Base-by-base conservation (phyloP, 1,140 invertebrate species). In the Aradophagus sp. region DNA sequence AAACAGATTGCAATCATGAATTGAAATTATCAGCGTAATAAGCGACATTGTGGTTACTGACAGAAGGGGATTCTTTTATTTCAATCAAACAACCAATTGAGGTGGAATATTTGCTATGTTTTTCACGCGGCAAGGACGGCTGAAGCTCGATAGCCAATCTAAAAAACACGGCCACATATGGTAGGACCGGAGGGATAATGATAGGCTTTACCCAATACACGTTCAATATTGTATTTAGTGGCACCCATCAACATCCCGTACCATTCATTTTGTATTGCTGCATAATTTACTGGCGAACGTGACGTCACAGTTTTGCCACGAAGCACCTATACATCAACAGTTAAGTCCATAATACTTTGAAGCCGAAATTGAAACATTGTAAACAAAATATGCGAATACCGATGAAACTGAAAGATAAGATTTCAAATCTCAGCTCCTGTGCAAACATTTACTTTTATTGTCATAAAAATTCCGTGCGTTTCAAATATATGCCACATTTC, bases 91-190 rank as follows among this genome's bases (percentile, higher is more conserved):
- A 59, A 61, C 32, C 50, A 53, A 67, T 73, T 34, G 70, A 67
- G 45, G 41, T 53, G 44, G 41, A 58, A 41, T 67, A 58, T 73
- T 52, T 56, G 62, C 38, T 66, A 16, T 41, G 55, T 29, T 61
- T 27, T 47, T 38, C 34, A 20, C 52, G 35, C 41, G 7, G 15
- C n/a, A 29, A 42, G 7, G 41, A 53, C 12, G 55, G 26, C 52
- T 36, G 34, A 32, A 2, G 11, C 47, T 45, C 32, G 55, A 65
- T 42, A 68, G 59, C 14, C 69, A 68, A 75, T 70, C 55, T 61
- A 53, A 75, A 69, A 72, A 67, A 69, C 73, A 48, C 39, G 59
- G 39, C 63, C 65, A 66, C 73, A 66, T 75, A 62, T 68, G 73
- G 59, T 61, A 59, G 63, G 68, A 56, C 62, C 32, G 41, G 34